These are phyloP conservation scores for Trachemys scripta DNA, from an alignment of 2,113 vertebrate genomes.

Conservation along the genomic window DNA sequence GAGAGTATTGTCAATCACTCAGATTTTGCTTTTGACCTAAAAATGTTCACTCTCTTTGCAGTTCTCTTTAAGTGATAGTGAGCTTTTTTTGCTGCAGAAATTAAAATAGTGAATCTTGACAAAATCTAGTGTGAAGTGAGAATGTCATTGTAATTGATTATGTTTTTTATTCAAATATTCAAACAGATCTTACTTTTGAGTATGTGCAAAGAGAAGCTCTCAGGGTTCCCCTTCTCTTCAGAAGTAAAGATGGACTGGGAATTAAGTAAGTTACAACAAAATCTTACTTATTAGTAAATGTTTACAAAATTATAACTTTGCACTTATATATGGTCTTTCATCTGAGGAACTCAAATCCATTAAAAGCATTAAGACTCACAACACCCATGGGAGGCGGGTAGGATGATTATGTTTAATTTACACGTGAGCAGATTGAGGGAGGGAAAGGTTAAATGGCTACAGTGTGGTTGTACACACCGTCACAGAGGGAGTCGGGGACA, in stretches of 20 bases:
- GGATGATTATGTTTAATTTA: conserved; percentile 22
- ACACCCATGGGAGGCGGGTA: conserved; percentile 5
- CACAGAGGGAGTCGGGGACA: conserved; percentile 18
- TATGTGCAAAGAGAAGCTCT: conserved; percentile 97
- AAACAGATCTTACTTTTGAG: conserved; percentile 95
- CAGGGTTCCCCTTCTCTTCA: conserved; percentile 91
- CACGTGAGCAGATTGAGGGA: conserved; percentile 52
- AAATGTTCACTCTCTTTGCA: conserved; percentile 56
- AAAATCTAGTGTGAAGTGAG: conserved; percentile 10
- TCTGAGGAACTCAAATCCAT: conserved; percentile 41
- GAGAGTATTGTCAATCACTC: conserved; percentile 61
- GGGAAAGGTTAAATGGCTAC: conserved; percentile 34
- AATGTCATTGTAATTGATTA: conserved; percentile 30
- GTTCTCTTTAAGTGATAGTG: conserved; percentile 39
- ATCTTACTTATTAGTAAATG: conserved; percentile 48
- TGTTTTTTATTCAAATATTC: conserved; percentile 61
- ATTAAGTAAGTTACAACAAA: conserved; percentile 89
- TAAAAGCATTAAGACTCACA: conserved; percentile 31
- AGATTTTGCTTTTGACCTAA: conserved; percentile 62
- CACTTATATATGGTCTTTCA: conserved; percentile 21
- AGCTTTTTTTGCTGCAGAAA: conserved; percentile 37
- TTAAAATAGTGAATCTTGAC: conserved; percentile 19
- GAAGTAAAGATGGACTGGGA: conserved; percentile 93
- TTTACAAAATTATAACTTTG: conserved; percentile 57
- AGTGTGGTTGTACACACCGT: not conserved